Evolutionary conservation across 2,113 vertebrate genomes (phyloP), one percentile per base, ranked within the genome.

Genomic region (Dicerorhinus sumatrensis): DNA sequence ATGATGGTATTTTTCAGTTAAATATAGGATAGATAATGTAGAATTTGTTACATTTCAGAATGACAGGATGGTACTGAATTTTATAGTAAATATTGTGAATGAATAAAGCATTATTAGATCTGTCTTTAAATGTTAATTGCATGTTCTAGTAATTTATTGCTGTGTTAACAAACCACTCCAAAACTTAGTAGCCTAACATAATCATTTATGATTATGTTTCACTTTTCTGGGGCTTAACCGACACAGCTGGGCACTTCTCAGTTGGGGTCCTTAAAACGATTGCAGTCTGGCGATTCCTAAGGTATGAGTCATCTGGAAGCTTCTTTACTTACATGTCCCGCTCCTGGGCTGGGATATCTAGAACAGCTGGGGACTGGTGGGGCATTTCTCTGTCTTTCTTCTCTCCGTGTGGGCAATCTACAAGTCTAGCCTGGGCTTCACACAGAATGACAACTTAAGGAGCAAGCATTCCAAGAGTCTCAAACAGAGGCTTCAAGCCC

Each of bases 21-120:
- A 82, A 83, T 67, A 58, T 56, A 17, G 14, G 21, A 48, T 39
- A 42, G 14, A 56, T 27, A 21, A 21, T 9, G 0, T 63, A 42
- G 46, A 92, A 27, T 80, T 84, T n/a, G n/a, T 69, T 87, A 58
- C 62, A 91, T 83, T 86, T 93, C 39, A n/a, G 36, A 84, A 73
- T 63, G 48, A 65, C 12, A 89, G 8, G 10, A 27, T 89, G 20
- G 9, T 86, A 58, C 2, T 84, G 36, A 92, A 92, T 58, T 75
- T 89, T 96, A 54, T 58, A 5, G 1, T 39, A 63, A 94, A 6
- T 46, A n/a, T 88, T 89, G 54, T 8, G 23, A 81, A 21, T 23
- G 18, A 83, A 81, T 69, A 65, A 82, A 77, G 65, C 94, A 96
- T 1, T 48, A n/a, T 70, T 56, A 48, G 29, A 8, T 65, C 42